These are phyloP conservation scores for Drosophila lacertosa DNA, from an alignment of 1,140 invertebrate genomes.

Conservation along the genomic window DNA sequence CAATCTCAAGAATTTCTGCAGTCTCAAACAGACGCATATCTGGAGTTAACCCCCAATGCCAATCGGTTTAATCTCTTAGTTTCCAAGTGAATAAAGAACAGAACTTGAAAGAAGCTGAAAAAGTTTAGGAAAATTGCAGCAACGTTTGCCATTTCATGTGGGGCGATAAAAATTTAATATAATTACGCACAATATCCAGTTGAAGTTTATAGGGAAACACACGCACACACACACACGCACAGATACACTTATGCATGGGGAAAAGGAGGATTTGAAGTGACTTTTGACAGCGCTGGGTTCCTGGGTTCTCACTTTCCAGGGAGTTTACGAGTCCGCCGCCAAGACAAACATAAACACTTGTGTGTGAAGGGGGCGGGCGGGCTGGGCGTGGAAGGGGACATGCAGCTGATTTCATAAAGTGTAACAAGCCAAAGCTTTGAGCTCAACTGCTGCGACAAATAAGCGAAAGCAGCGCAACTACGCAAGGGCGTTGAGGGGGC, in stretches of 20 bases:
- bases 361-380: constrained; percentile 2
- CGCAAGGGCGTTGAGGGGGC: neutral
- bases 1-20: neutral
- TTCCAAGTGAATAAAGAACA: constrained; percentile 30
- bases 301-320: constrained; percentile 44
- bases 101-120: constrained; percentile 20
- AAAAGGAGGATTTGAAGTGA: constrained; percentile 48
- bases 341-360: constrained; percentile 82
- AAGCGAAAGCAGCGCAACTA: constrained; percentile 55
- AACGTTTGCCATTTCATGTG: constrained; percentile 65
- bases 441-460: constrained; percentile 72
- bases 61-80: constrained; percentile 2
- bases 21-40: constrained; percentile 3
- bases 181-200: constrained; percentile 81
- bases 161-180: constrained; percentile 78
- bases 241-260: constrained; percentile 32
- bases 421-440: constrained; percentile 76
- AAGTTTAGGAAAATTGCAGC: constrained; percentile 58
- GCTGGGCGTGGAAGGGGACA: constrained; percentile 1
- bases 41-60: neutral
- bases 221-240: constrained; percentile 30
- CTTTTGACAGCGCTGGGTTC: constrained; percentile 66
- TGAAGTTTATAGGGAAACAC: constrained; percentile 63
- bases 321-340: constrained; percentile 73
- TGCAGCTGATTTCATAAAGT: constrained; percentile 79